These are phyloP conservation scores for Sinhomidia bicolor DNA, from an alignment of 2,888 invertebrate species.

Conservation along the genomic window DNA sequence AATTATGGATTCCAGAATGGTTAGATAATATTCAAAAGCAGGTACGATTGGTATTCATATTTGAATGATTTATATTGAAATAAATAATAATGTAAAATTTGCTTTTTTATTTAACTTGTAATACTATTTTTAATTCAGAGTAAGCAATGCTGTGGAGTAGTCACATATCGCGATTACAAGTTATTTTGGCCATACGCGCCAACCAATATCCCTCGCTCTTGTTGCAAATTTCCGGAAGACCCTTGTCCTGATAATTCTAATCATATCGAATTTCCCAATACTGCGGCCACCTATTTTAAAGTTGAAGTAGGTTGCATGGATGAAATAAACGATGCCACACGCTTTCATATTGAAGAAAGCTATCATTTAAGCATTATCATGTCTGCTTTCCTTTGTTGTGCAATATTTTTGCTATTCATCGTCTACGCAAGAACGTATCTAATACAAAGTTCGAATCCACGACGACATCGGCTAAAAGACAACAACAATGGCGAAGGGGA, in stretches of 20 bases:
- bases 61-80: neutral
- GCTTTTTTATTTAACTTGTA: neutral
- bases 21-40: slow-evolving; percentile 73
- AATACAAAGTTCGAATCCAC: neutral
- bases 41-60: slow-evolving; percentile 29
- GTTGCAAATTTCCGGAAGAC: slow-evolving; percentile 39
- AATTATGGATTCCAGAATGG: slow-evolving; percentile 72
- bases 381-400: neutral
- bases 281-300: slow-evolving; percentile 65
- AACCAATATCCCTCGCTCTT: slow-evolving; percentile 61
- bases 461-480: too few species aligned
- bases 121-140: too few species aligned
- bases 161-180: slow-evolving; percentile 71
- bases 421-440: slow-evolving; percentile 29
- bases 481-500: neutral
- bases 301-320: slow-evolving; percentile 68
- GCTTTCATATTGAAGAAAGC: slow-evolving; percentile 51
- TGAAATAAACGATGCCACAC: slow-evolving; percentile 58
- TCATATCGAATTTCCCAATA: slow-evolving; percentile 63
- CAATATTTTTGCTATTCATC: neutral
- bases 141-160: slow-evolving; percentile 70
- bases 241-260: slow-evolving; percentile 60
- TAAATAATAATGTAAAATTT: neutral
- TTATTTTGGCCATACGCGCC: slow-evolving; percentile 66
- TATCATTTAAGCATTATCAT: slow-evolving; percentile 9